Evolutionary conservation across 2,113 vertebrate species (phyloP).

Genomic region (Numenius arquata): DNA sequence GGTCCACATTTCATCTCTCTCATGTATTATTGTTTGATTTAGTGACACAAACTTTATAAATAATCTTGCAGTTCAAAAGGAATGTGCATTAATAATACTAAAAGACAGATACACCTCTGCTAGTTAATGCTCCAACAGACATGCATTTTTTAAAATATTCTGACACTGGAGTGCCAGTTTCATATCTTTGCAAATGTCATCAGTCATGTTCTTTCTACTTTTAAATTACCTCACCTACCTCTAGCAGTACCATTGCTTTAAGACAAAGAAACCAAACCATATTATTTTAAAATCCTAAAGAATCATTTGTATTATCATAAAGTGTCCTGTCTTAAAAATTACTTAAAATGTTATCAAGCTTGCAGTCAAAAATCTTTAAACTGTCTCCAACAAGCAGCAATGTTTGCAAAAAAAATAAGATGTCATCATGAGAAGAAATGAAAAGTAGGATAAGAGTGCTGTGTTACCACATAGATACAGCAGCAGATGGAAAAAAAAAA

Average conservation of each 20-base stretch:
- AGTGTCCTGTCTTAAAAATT: neutral
- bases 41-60: neutral
- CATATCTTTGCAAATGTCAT: neutral
- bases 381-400: neutral
- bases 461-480: neutral
- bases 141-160: neutral
- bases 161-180: neutral
- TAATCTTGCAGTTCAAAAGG: neutral
- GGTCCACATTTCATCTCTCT: neutral
- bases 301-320: neutral
- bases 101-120: neutral
- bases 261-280: neutral
- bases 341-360: neutral
- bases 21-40: neutral
- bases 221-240: neutral
- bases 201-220: neutral
- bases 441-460: neutral
- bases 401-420: neutral
- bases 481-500: neutral
- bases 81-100: conserved; percentile 1
- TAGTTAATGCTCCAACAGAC: neutral
- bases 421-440: neutral
- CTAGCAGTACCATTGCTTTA: neutral
- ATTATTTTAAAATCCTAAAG: neutral
- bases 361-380: neutral